Percentiles rank a stretch among this genome's conserved stretches.
These are phyloP conservation scores for Lichenostomus cassidix DNA, from an alignment of 2,113 vertebrate genomes.

Conservation along the genomic window DNA sequence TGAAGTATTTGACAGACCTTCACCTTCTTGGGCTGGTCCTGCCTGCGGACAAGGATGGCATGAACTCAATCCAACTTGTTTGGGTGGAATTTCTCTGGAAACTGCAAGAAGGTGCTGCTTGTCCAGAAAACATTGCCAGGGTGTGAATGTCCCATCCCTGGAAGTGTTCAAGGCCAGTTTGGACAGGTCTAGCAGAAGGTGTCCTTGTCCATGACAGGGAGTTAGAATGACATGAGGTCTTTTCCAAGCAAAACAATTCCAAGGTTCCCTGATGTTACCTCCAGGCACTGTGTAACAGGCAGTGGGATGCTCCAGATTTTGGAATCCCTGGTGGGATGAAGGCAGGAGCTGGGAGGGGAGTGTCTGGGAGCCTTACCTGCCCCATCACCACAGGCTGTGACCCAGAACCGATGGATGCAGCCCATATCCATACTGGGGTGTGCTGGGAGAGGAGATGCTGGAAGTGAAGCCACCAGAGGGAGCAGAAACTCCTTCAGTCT, in stretches of 20 bases:
- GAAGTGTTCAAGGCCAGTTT: neutral
- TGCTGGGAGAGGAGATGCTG: neutral
- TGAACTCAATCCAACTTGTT: neutral
- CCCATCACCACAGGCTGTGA: neutral
- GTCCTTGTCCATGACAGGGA: neutral
- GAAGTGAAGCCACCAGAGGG: conserved; percentile 58
- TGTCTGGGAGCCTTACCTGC: neutral
- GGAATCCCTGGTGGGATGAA: neutral
- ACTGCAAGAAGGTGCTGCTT: neutral
- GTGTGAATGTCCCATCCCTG: neutral
- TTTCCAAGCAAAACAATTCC: neutral
- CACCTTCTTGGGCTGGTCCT: neutral
- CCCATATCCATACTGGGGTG: fast-evolving
- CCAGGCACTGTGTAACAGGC: fast-evolving
- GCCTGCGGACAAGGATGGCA: neutral
- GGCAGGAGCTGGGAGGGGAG: neutral
- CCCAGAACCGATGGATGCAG: neutral
- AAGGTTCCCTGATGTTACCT: neutral
- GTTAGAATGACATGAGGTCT: neutral
- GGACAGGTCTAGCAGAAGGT: neutral
- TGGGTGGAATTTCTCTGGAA: neutral
- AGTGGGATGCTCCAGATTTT: neutral
- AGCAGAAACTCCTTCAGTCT: conserved; percentile 43
- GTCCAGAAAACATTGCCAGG: fast-evolving
- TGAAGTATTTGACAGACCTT: neutral